phyloP scores from a whole-genome alignment of 2,888 invertebrate species.

The Resseliella maxima region DNA sequence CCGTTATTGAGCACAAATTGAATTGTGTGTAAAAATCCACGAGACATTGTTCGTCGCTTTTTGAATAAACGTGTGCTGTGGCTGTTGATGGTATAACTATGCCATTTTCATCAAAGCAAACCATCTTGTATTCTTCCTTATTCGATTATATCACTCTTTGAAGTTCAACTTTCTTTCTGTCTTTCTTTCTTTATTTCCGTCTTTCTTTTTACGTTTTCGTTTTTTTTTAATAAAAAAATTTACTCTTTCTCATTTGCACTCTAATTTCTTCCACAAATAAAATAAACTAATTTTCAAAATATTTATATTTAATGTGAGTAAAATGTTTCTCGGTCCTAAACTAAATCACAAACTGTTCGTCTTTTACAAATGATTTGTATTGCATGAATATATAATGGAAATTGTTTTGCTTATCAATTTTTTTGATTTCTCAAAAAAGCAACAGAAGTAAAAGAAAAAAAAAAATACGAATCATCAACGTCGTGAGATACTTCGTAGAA shows the following conservation, averaged over 20 bases:
- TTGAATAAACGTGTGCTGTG: neutral
- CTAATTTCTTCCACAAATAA: too few relatives aligned
- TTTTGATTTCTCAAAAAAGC: slow-evolving; percentile 3
- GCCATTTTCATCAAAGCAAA: slow-evolving; percentile 34
- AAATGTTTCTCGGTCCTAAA: neutral
- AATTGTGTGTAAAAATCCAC: slow-evolving; percentile 48
- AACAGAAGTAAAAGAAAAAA: neutral
- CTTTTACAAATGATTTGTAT: too few relatives aligned
- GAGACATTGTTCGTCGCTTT: neutral
- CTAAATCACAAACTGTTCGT: neutral
- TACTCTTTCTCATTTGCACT: too few relatives aligned
- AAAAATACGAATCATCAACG: neutral
- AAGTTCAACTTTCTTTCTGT: too few relatives aligned
- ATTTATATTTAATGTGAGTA: too few relatives aligned
- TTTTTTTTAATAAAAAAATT: too few relatives aligned
- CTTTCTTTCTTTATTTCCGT: too few relatives aligned
- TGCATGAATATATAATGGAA: too few relatives aligned
- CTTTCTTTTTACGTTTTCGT: too few relatives aligned
- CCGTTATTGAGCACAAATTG: slow-evolving; percentile 45
- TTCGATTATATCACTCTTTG: too few relatives aligned
- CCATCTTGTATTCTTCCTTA: neutral
- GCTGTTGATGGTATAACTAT: neutral
- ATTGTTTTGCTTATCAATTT: neutral
- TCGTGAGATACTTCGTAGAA: neutral
- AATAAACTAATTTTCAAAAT: neutral